Conservation (phyloP, 2,113 vertebrate species). For the Acrocephalus kingi region DNA sequence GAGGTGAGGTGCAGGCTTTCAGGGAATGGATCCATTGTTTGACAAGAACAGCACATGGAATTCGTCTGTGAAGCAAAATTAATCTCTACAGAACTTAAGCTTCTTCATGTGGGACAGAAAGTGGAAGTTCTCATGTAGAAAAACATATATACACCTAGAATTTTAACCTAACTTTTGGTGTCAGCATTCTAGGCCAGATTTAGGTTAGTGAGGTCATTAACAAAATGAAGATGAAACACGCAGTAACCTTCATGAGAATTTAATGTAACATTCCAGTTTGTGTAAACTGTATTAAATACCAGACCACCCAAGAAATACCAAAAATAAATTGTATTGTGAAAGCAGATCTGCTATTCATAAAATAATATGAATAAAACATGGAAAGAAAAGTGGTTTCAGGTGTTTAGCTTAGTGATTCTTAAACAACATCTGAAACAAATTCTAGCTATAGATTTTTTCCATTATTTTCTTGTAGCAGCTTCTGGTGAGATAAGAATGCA, state of each 20-base stretch:
- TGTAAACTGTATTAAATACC: background rate
- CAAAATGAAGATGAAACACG: background rate
- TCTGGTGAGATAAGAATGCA: background rate
- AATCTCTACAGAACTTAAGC: background rate
- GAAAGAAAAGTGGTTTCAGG: constrained; percentile 1
- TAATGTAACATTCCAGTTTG: background rate
- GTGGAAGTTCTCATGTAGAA: background rate
- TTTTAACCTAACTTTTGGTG: background rate
- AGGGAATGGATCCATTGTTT: background rate
- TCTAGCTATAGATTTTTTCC: background rate
- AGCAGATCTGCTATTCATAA: background rate
- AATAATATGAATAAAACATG: background rate
- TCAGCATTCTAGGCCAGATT: background rate
- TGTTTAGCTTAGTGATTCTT: background rate
- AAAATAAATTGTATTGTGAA: background rate
- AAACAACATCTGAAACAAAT: background rate
- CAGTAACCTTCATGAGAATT: background rate
- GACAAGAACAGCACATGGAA: background rate
- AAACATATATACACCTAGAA: background rate
- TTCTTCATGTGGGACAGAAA: background rate
- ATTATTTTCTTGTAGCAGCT: background rate
- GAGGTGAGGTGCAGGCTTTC: background rate
- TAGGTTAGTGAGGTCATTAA: background rate
- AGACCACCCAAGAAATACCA: background rate
- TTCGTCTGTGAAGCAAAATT: background rate